These are phyloP conservation scores for Coracopsis vasa DNA, from an alignment of 2,113 vertebrate genomes.

Conservation along the genomic window DNA sequence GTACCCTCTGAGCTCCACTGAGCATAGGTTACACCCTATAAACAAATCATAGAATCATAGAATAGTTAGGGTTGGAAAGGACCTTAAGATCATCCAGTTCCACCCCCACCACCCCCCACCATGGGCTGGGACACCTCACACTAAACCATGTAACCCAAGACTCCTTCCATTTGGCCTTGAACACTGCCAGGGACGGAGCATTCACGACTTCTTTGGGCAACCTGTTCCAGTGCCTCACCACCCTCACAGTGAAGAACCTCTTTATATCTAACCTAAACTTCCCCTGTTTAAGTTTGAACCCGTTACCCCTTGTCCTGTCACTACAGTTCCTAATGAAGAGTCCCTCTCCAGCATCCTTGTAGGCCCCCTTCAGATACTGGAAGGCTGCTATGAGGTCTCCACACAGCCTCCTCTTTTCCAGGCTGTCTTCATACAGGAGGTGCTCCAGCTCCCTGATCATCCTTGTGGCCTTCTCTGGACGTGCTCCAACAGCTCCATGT, in stretches of 20 bases:
- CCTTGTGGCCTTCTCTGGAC: background rate
- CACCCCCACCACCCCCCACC: no score
- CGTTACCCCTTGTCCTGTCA: background rate
- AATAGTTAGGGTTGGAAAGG: background rate
- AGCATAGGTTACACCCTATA: background rate
- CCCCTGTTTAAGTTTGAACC: background rate
- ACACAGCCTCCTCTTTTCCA: background rate
- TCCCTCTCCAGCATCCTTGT: background rate
- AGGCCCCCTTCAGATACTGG: background rate
- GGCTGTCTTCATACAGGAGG: background rate
- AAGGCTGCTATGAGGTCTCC: background rate
- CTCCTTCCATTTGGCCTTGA: background rate
- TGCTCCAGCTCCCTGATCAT: background rate
- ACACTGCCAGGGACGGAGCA: background rate
- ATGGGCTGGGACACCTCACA: background rate
- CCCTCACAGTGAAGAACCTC: background rate
- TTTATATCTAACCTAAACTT: background rate
- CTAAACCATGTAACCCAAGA: background rate
- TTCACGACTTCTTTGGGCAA: background rate
- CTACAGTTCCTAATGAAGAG: background rate
- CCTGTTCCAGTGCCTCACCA: background rate
- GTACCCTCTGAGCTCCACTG: background rate
- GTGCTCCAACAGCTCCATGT: background rate
- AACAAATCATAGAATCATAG: background rate
- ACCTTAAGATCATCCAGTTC: background rate